Evolutionary conservation across 2,888 invertebrate species (phyloP).

Genomic region (Osedax frankpressi): DNA sequence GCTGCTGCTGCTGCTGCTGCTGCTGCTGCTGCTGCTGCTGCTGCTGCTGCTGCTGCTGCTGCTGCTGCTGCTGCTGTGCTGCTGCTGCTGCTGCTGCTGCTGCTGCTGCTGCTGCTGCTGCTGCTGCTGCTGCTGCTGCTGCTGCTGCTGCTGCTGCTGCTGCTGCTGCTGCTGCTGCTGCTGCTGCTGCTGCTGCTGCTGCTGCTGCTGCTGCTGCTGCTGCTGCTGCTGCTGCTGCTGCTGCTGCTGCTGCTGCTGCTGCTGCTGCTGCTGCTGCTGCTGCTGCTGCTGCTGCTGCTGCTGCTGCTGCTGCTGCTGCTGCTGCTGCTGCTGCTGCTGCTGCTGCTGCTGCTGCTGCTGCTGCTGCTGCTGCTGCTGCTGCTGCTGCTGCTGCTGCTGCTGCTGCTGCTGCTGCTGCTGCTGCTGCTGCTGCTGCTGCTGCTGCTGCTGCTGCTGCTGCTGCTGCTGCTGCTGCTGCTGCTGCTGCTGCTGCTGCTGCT

Average conservation of each 20-base stretch:
- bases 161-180: not conserved
- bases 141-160: not conserved
- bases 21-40: too few species aligned
- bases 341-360: too few species aligned
- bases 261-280: conserved; percentile 1
- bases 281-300: not conserved
- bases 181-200: not conserved
- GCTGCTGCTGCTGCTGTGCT: too few species aligned
- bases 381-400: too few species aligned
- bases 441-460: too few species aligned
- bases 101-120: not conserved
- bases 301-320: conserved; percentile 3
- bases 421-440: too few species aligned
- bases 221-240: conserved; percentile 1
- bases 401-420: too few species aligned
- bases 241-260: conserved; percentile 2
- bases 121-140: not conserved
- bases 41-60: not conserved
- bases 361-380: too few species aligned
- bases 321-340: not conserved
- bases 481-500: too few species aligned
- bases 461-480: too few species aligned
- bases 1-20: too few species aligned
- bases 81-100: too few species aligned
- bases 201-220: conserved; percentile 1